These are phyloP conservation scores for Ditylenchus dipsaci DNA, from an alignment of 1,140 invertebrate species.

Conservation along the genomic window DNA sequence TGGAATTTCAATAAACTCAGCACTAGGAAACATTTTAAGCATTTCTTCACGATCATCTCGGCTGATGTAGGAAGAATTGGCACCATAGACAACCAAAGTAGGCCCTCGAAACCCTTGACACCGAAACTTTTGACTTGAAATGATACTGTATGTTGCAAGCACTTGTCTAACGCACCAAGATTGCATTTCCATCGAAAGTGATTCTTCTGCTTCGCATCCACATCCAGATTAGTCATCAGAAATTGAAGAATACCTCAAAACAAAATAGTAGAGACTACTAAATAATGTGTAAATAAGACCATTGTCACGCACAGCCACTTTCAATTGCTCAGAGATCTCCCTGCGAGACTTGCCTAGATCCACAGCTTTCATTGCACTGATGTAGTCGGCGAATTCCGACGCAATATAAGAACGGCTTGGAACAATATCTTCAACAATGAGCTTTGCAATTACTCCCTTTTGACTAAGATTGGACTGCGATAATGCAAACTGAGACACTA, in stretches of 20 bases:
- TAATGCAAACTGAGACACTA: constrained; percentile 38
- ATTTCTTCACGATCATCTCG: constrained; percentile 69
- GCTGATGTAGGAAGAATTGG: constrained; percentile 52
- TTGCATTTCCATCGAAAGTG: constrained; percentile 72
- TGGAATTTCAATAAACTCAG: constrained; percentile 70
- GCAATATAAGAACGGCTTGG: constrained; percentile 9
- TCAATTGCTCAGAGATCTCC: constrained; percentile 34
- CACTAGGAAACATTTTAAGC: constrained; percentile 71
- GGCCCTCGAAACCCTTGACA: constrained; percentile 26
- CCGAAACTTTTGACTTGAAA: constrained; percentile 41
- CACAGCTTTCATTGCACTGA: constrained; percentile 41
- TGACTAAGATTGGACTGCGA: background rate
- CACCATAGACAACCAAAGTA: constrained; percentile 36
- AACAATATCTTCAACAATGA: constrained; percentile 46
- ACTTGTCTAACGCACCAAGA: constrained; percentile 63
- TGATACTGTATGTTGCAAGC: too few species aligned
- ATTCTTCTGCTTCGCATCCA: constrained; percentile 61
- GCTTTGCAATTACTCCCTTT: constrained; percentile 24
- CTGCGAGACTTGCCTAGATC: constrained; percentile 30
- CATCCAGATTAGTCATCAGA: constrained; percentile 73
- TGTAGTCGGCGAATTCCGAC: constrained; percentile 27
- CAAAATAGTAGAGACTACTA: too few species aligned
- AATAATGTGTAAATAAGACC: background rate
- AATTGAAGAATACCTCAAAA: constrained; percentile 64
- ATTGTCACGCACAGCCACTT: constrained; percentile 58